Evolutionary conservation across 2,888 invertebrate species (phyloP).

Genomic region (Shargacucullia verbasci): DNA sequence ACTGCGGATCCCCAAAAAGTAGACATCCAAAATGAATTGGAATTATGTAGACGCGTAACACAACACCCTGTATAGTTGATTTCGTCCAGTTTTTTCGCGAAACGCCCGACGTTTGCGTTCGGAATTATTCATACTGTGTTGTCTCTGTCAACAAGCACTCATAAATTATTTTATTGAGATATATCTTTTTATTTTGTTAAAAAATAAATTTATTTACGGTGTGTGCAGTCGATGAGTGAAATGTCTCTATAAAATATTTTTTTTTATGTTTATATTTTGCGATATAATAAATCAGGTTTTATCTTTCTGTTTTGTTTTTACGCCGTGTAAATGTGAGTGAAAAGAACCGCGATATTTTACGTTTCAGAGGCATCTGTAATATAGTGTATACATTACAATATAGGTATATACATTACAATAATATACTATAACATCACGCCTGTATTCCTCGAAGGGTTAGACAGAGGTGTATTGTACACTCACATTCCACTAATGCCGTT

Average conservation of each 20-base stretch:
- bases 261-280: slow-evolving; percentile 7
- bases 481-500: no score
- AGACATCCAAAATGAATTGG: slow-evolving; percentile 58
- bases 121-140: slow-evolving; percentile 39
- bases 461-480: no score
- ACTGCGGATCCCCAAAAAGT: slow-evolving; percentile 43
- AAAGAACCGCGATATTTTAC: no score
- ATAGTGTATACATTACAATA: no score
- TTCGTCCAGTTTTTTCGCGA: slow-evolving; percentile 36
- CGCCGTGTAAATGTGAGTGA: not conserved
- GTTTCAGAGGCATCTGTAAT: no score
- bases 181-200: slow-evolving; percentile 4
- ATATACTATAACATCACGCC: no score
- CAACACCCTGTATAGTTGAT: slow-evolving; percentile 23
- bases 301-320: slow-evolving; percentile 8
- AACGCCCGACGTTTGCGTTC: slow-evolving; percentile 17
- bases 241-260: not conserved
- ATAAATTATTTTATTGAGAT: slow-evolving; percentile 44
- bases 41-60: slow-evolving; percentile 43
- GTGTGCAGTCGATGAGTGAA: slow-evolving; percentile 12
- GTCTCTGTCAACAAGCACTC: slow-evolving; percentile 12
- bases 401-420: no score
- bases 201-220: slow-evolving; percentile 11
- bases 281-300: slow-evolving; percentile 21
- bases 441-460: no score